phyloP scores from a whole-genome alignment of 2,888 invertebrate species.

The Epirrita christyi region DNA sequence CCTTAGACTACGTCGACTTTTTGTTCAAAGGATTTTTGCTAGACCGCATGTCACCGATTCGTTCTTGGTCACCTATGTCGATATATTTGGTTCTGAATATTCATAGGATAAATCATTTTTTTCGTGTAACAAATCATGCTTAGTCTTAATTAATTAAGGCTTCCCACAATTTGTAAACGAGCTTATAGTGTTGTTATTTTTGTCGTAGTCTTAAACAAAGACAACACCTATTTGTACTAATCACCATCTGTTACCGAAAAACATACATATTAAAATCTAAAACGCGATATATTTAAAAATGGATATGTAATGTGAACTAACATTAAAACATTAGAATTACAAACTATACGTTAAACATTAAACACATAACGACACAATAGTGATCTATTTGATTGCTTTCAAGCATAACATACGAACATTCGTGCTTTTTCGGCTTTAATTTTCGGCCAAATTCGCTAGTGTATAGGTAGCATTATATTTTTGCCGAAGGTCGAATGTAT shows the following conservation, averaged over 20 bases:
- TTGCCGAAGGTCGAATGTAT: constrained; percentile 15
- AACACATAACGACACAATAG: constrained; percentile 30
- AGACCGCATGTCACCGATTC: too few relatives aligned
- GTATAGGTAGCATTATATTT: constrained; percentile 15
- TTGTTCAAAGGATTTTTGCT: too few relatives aligned
- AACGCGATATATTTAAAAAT: constrained; percentile 35
- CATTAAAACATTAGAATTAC: constrained; percentile 35
- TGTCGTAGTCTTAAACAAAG: constrained; percentile 12
- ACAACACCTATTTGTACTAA: constrained; percentile 39
- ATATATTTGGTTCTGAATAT: too few relatives aligned
- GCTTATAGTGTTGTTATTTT: background rate
- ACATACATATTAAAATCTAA: constrained; percentile 33
- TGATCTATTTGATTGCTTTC: constrained; percentile 11
- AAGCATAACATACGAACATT: constrained; percentile 8
- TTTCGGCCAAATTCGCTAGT: constrained; percentile 11
- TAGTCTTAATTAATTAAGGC: too few relatives aligned
- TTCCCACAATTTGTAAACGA: too few relatives aligned
- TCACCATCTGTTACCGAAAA: constrained; percentile 28
- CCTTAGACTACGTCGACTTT: too few relatives aligned
- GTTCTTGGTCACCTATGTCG: too few relatives aligned
- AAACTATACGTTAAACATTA: constrained; percentile 26
- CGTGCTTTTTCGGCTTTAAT: constrained; percentile 11
- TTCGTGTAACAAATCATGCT: too few relatives aligned
- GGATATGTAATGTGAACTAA: constrained; percentile 41
- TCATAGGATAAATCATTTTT: too few relatives aligned